Evolutionary conservation across 2,888 invertebrate species (phyloP).

Genomic region (Ethmia dodecea): DNA sequence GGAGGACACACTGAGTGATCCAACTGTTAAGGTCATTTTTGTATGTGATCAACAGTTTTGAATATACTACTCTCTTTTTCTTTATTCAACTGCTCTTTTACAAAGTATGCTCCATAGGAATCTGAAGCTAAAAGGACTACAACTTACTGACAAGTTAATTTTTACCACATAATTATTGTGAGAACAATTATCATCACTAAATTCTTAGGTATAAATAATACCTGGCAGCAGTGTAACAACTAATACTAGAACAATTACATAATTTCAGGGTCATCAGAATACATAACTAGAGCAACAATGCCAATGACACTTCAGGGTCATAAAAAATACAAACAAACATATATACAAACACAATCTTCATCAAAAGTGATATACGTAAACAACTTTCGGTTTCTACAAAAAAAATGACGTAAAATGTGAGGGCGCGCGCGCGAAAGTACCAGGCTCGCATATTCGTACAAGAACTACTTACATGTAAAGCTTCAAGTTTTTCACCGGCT

Average conservation of each 20-base stretch:
- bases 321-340: constrained; percentile 22
- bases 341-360: constrained; percentile 1
- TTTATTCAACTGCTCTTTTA: no score
- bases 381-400: constrained; percentile 17
- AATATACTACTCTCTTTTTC: no score
- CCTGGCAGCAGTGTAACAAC: no score
- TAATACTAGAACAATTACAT: constrained; percentile 35
- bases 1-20: no score
- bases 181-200: no score
- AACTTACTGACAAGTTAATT: no score
- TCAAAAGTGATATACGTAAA: constrained; percentile 4
- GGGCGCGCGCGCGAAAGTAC: constrained; percentile 43
- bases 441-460: constrained; percentile 33
- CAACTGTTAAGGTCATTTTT: no score
- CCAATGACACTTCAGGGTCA: constrained; percentile 37
- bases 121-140: no score
- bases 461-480: constrained; percentile 62
- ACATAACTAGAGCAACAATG: constrained; percentile 22
- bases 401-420: constrained; percentile 31
- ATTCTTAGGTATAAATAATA: no score
- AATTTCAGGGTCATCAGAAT: constrained; percentile 41
- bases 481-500: constrained; percentile 68
- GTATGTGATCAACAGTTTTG: no score
- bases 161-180: no score
- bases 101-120: no score